Base-by-base conservation (phyloP, 2,888 invertebrate species). In the Oegoconia quadripuncta region DNA sequence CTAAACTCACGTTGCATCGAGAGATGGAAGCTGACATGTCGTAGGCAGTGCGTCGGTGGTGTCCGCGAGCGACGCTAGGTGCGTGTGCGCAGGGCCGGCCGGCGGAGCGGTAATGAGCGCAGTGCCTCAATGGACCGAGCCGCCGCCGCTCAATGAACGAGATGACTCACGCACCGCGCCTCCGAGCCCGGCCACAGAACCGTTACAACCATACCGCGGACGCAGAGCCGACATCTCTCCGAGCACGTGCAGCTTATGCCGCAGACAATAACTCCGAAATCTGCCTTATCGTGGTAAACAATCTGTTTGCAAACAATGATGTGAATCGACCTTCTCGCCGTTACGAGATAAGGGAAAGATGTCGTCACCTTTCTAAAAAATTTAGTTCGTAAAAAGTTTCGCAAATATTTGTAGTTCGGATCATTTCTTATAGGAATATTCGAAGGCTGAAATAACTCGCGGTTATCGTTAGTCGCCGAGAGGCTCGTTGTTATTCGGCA, bases 31-130 rank as follows among this genome's bases (percentile, higher is more conserved):
- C 67, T 59, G 73, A 65, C 76, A 75, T 74, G 51, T 70, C 68
- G 80, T 76, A 73, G 79, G 78, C 50, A 68, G 79, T 69, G 74
- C 67, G 75, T 78, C 70, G 77, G 74, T 62, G 82, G 74, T 52
- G 72, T 46, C 66, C 64, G 80, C 73, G 74, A 75, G 76, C 78
- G 72, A 76, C 78, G 84, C 81, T 81, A 75, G 61, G 73, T 72
- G 84, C 76, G 80, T 82, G 82, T 73, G 83, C 74, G 76, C 80
- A 64, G 79, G 74, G 73, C 79, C 88, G 89, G 87, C 88, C 83
- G 84, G 83, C 76, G 78, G 73, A 86, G 74, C 80, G 72, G 84
- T 84, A 84, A 83, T 83, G 82, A 84, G 77, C 75, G 74, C 75
- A 66, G 79, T 77, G 78, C 70, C 77, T 84, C 76, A 84, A 84